phyloP scores from a whole-genome alignment of 1,140 invertebrate genomes.

The Elymnias hypermnestra region DNA sequence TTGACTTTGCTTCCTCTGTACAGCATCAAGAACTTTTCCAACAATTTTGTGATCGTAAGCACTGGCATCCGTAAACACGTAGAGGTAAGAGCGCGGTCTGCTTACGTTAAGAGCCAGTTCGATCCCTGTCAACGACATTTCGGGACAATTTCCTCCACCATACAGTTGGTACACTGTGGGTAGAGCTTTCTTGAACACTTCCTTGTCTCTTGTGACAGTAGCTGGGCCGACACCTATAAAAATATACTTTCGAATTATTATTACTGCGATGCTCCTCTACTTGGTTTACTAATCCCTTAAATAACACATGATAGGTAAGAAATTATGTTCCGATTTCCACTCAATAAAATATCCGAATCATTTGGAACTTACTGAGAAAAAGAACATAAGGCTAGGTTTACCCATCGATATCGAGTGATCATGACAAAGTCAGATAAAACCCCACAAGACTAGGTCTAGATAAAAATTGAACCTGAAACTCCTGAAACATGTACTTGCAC shows the following conservation, averaged over 20 bases:
- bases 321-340: too few relatives aligned
- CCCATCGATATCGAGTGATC: too few relatives aligned
- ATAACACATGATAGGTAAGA: too few relatives aligned
- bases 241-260: background rate
- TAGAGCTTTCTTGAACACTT: constrained; percentile 77
- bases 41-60: constrained; percentile 81
- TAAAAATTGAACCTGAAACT: too few relatives aligned
- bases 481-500: too few relatives aligned
- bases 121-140: constrained; percentile 82
- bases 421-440: too few relatives aligned
- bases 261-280: too few relatives aligned
- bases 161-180: constrained; percentile 77
- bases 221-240: constrained; percentile 79
- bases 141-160: constrained; percentile 86
- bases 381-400: too few relatives aligned
- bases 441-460: too few relatives aligned
- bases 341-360: too few relatives aligned
- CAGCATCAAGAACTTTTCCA: constrained; percentile 79
- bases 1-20: constrained; percentile 84
- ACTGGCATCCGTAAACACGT: constrained; percentile 87
- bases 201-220: constrained; percentile 78
- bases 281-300: too few relatives aligned
- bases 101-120: constrained; percentile 80
- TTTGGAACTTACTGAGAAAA: too few relatives aligned
- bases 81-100: constrained; percentile 82